Conservation (phyloP, 2,888 invertebrate species). For the Leucophora obtusa region DNA sequence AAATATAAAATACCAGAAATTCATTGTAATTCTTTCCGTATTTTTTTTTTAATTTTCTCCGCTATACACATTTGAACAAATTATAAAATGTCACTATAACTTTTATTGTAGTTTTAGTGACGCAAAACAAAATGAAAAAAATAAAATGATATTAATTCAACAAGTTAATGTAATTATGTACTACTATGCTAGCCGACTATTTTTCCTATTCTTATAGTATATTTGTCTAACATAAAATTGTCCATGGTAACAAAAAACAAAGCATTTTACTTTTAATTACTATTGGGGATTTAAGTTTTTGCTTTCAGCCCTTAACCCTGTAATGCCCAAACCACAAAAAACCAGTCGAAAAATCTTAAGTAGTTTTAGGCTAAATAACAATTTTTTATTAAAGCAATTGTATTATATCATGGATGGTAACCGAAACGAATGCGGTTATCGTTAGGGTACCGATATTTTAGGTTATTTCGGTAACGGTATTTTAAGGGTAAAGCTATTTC, state of each 20-base stretch:
- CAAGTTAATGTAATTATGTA: conserved; percentile 50
- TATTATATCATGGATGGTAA: too few relatives aligned
- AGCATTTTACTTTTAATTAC: conserved; percentile 37
- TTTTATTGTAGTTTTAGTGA: conserved; percentile 39
- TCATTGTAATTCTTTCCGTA: conserved; percentile 7
- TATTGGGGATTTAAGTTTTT: not conserved
- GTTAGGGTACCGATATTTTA: too few relatives aligned
- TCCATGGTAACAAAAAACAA: conserved; percentile 15
- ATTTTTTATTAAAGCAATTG: too few relatives aligned
- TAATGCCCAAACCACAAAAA: too few relatives aligned
- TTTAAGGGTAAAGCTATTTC: too few relatives aligned
- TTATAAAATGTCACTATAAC: conserved; percentile 47
- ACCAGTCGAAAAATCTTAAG: too few relatives aligned
- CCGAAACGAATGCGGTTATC: too few relatives aligned
- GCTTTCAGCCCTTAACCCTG: conserved; percentile 22
- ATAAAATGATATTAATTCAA: conserved; percentile 32
- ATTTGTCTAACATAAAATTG: not conserved
- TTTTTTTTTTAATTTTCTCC: not conserved
- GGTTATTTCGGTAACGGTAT: too few relatives aligned
- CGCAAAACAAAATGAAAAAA: not conserved
- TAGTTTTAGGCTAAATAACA: too few relatives aligned
- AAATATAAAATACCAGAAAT: conserved; percentile 7
- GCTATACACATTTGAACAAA: conserved; percentile 19
- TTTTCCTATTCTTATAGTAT: not conserved
- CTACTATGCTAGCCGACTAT: not conserved